A percentile compares a stretch with the other conserved stretches of the same genome.
Evolutionary conservation across 2,888 invertebrate genomes (phyloP).

Genomic region (Saturnia pavonia): DNA sequence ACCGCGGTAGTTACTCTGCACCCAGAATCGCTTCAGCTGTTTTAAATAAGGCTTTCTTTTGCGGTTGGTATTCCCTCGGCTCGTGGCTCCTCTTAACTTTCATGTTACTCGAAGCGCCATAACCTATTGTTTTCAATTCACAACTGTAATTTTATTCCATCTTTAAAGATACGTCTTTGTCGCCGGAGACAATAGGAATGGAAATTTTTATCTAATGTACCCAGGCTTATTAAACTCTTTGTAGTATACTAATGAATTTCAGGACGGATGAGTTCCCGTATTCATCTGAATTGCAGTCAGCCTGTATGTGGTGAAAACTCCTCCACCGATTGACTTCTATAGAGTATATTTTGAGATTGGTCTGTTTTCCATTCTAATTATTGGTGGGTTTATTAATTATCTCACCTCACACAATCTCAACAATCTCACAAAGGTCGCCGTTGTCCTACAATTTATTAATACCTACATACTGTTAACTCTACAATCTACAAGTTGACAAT

Average conservation of each 20-base stretch:
- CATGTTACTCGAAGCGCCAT: conserved; percentile 5
- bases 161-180: conserved; percentile 9
- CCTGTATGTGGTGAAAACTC: neutral
- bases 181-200: conserved; percentile 7
- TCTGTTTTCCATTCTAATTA: too few relatives aligned
- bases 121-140: conserved; percentile 14
- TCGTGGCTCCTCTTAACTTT: conserved; percentile 23
- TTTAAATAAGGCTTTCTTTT: conserved; percentile 19
- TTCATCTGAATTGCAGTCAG: neutral
- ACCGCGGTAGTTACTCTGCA: neutral
- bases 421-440: too few relatives aligned
- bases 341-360: too few relatives aligned
- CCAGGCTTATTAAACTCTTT: neutral
- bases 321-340: neutral
- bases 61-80: conserved; percentile 20
- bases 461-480: too few relatives aligned
- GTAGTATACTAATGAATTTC: neutral
- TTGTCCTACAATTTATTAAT: too few relatives aligned
- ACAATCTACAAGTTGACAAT: too few relatives aligned
- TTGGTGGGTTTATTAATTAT: too few relatives aligned
- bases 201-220: neutral
- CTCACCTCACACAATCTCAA: too few relatives aligned
- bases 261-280: neutral
- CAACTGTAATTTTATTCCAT: conserved; percentile 15
- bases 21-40: conserved; percentile 15